These are phyloP conservation scores for Apodemus speciosus DNA, from an alignment of 2,113 vertebrate genomes.

Conservation along the genomic window DNA sequence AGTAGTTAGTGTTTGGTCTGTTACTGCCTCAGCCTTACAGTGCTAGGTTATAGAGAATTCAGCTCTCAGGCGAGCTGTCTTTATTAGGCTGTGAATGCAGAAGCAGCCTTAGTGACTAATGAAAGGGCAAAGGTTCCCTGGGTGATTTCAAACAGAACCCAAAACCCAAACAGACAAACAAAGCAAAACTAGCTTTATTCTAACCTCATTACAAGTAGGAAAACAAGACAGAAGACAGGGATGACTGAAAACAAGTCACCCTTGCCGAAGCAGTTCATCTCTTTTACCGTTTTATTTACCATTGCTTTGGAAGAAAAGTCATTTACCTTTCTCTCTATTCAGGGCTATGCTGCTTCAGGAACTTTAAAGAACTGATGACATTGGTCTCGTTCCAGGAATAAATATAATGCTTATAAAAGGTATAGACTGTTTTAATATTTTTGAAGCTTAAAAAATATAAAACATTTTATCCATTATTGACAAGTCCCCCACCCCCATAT, in stretches of 20 bases:
- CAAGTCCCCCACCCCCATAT: background rate
- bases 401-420: background rate
- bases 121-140: slow-evolving; percentile 13
- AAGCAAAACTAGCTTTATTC: slow-evolving; percentile 16
- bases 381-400: background rate
- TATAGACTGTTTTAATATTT: background rate
- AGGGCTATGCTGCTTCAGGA: background rate
- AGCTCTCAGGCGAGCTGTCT: background rate
- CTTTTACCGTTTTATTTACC: background rate
- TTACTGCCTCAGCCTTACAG: background rate
- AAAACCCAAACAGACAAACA: background rate
- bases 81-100: background rate
- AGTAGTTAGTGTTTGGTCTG: background rate
- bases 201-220: slow-evolving; percentile 1
- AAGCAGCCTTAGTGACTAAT: background rate
- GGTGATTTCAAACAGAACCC: background rate
- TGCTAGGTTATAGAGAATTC: background rate
- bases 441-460: background rate
- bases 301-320: slow-evolving; percentile 3
- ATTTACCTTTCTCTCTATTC: background rate
- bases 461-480: background rate
- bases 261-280: background rate
- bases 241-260: background rate
- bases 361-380: slow-evolving; percentile 30
- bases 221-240: slow-evolving; percentile 15